Percentiles rank a stretch among this genome's conserved stretches.
Evolutionary conservation across 2,797 vertebrate species (phyloP).

Genomic region (Argya squamiceps): DNA sequence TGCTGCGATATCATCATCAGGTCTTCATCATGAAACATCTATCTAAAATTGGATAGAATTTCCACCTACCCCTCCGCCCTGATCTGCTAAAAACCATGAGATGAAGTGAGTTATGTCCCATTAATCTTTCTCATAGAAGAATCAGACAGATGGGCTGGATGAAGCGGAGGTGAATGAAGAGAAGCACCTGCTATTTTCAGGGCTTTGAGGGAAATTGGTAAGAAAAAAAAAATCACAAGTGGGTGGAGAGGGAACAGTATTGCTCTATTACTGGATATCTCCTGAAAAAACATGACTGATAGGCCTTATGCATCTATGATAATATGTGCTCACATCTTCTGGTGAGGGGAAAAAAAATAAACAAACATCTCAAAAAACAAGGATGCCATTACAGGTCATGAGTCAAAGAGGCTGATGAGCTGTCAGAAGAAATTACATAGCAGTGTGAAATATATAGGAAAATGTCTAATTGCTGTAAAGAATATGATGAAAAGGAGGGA

Average conservation of each 20-base stretch:
- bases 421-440: conserved; percentile 60
- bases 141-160: conserved; percentile 70
- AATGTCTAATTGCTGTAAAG: conserved; percentile 62
- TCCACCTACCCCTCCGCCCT: conserved; percentile 65
- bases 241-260: conserved; percentile 58
- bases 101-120: conserved; percentile 58
- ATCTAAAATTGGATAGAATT: conserved; percentile 64
- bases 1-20: conserved; percentile 45
- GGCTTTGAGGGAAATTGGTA: conserved; percentile 52
- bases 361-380: conserved; percentile 51
- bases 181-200: conserved; percentile 71
- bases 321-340: conserved; percentile 10
- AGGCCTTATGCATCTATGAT: conserved; percentile 36
- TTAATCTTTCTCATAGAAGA: conserved; percentile 62
- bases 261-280: conserved; percentile 59
- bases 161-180: conserved; percentile 70
- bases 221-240: conserved; percentile 58
- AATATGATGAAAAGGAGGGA: conserved; percentile 36
- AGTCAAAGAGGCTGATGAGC: conserved; percentile 56
- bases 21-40: conserved; percentile 59
- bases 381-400: conserved; percentile 42
- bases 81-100: conserved; percentile 57
- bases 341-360: background rate
- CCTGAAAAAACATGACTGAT: conserved; percentile 61
- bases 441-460: conserved; percentile 34